Evolutionary conservation across 2,888 invertebrate species (phyloP).

Genomic region (Apamea crenata): DNA sequence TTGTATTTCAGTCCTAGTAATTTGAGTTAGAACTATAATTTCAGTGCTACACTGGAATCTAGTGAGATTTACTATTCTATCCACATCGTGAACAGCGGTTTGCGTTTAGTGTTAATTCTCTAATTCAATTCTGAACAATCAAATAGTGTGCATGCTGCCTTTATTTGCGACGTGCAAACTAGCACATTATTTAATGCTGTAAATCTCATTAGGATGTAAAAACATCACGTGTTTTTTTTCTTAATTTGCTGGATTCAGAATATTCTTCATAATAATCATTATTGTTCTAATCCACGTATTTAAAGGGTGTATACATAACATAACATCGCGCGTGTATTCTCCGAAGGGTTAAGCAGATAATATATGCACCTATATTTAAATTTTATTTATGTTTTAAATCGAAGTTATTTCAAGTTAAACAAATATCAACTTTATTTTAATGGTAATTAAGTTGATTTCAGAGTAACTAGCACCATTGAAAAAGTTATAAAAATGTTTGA

Average conservation of each 20-base stretch:
- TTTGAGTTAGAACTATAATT: slow-evolving; percentile 11
- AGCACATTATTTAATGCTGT: not conserved
- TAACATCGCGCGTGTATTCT: too few species aligned
- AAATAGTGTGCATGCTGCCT: slow-evolving; percentile 5
- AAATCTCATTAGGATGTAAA: not conserved
- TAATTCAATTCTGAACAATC: slow-evolving; percentile 27
- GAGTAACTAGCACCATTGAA: too few species aligned
- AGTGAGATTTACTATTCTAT: slow-evolving; percentile 34
- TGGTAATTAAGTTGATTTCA: too few species aligned
- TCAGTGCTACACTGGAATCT: not conserved
- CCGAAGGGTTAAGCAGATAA: too few species aligned
- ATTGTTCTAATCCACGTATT: not conserved
- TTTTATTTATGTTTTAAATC: too few species aligned
- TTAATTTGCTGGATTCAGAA: not conserved
- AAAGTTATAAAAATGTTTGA: too few species aligned
- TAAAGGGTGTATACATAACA: too few species aligned
- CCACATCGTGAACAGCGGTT: slow-evolving; percentile 18
- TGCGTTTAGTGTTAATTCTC: slow-evolving; percentile 18
- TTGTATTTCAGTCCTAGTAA: not conserved
- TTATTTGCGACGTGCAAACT: slow-evolving; percentile 3
- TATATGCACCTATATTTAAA: too few species aligned
- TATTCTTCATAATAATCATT: not conserved
- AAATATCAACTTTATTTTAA: too few species aligned
- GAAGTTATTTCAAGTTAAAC: too few species aligned
- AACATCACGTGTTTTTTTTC: not conserved